Evolutionary conservation across 2,888 invertebrate species (phyloP).

Genomic region (Trichacis sp.): DNA sequence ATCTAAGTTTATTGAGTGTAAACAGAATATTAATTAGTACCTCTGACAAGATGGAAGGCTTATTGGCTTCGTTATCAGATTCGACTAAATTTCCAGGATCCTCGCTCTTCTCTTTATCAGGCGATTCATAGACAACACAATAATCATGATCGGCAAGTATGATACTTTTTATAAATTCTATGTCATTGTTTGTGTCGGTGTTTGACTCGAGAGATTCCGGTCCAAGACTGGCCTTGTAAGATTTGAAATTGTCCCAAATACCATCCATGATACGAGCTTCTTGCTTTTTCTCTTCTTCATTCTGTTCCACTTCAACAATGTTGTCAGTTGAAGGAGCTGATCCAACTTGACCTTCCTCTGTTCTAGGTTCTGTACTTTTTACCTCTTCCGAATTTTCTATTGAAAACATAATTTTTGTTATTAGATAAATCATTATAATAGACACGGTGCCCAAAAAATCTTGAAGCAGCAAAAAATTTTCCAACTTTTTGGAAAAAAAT

Average conservation of each 20-base stretch:
- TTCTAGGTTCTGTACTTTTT: too few species aligned
- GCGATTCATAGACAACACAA: constrained; percentile 67
- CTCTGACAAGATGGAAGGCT: too few species aligned
- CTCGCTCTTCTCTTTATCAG: constrained; percentile 41
- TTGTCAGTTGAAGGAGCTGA: constrained; percentile 35
- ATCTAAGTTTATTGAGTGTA: too few species aligned
- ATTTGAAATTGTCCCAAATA: constrained; percentile 83
- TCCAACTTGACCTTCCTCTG: too few species aligned
- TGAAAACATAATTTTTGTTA: too few species aligned
- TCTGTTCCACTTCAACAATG: constrained; percentile 56
- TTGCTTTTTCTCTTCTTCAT: constrained; percentile 70
- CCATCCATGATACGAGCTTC: constrained; percentile 77
- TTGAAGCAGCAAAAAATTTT: too few species aligned
- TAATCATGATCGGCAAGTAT: constrained; percentile 80
- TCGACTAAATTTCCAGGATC: not conserved
- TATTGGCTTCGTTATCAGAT: not conserved
- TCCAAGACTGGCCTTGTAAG: constrained; percentile 79
- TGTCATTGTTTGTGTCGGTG: constrained; percentile 42
- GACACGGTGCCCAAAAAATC: too few species aligned
- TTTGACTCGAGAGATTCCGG: constrained; percentile 50
- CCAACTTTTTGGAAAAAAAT: too few species aligned
- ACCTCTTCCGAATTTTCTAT: too few species aligned
- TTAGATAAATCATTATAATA: too few species aligned
- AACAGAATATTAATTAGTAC: too few species aligned
- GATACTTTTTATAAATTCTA: constrained; percentile 56